Evolutionary conservation across 2,888 invertebrate species (phyloP), one percentile per base, ranked within the genome.

Genomic region (Steromphala cineraria): DNA sequence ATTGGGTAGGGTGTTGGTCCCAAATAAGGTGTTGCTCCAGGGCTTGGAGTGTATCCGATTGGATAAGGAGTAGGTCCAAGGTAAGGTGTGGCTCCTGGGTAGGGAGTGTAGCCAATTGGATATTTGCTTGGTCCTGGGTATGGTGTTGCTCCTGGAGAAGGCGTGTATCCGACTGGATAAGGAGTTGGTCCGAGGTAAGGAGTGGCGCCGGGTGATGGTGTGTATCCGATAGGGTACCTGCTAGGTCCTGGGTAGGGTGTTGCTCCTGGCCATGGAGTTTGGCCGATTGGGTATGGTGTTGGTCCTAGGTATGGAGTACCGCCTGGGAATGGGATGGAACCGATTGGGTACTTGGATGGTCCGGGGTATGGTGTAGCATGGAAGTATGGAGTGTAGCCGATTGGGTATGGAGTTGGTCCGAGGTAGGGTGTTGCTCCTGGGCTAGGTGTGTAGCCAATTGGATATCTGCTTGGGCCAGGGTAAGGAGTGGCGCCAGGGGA

Each of bases 401-500:
- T 71, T n/a, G 71, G 71, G n/a, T 24, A 67, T 19, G 46, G 79
- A 24, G 79, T 71, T 4, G 80, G 80, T 53, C 55, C 31, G 40
- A 75, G 7, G 17, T 74, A 75, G 10, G 46, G 78, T 36, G 21
- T 67, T 19, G 71, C 24, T 17, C 36, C 36, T 10, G 80, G 71
- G 62, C 77, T 40, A 19, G 80, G 40, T 8, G 80, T 55, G 46
- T n/a, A 53, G 24, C 56, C 78, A 10, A 74, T 53, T 7, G 53
- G 67, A 46, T 31, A 55, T 31, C 62, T 46, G 36, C 56, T 40
- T 36, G 62, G 67, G 36, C 55, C 75, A 67, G 21, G 76, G 55
- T 10, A 82, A 83, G 75, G 84, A 46, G 62, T 75, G 62, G 31
- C 62, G 8, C 80, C 81, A 13, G 83, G 80, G 15, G 74, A 78